These are phyloP conservation scores for Orcinus orca DNA, from an alignment of 2,113 vertebrate species.

Conservation along the genomic window DNA sequence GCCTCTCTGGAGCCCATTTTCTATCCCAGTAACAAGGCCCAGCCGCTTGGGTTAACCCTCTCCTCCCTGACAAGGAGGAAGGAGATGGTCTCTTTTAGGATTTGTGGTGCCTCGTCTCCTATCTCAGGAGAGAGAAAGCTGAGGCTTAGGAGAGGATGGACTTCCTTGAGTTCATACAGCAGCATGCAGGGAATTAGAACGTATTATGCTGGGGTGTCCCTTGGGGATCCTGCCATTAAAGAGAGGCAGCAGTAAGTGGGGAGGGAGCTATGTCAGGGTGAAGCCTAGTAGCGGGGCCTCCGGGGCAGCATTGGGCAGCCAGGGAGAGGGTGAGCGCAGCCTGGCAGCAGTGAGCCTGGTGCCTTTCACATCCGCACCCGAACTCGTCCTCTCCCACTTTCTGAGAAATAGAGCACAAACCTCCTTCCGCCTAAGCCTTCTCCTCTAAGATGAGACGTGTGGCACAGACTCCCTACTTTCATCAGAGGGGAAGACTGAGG, in stretches of 20 bases:
- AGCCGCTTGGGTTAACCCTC: neutral
- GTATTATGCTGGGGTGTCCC: neutral
- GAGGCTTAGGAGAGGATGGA: neutral
- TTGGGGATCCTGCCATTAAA: neutral
- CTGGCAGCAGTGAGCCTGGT: neutral
- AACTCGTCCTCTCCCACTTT: conserved; percentile 47
- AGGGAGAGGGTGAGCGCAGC: neutral
- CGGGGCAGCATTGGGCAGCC: neutral
- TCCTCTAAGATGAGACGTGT: neutral
- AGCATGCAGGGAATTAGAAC: neutral
- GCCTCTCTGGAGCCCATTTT: neutral
- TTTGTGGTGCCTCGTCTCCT: neutral
- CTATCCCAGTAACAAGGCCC: neutral
- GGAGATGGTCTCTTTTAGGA: neutral
- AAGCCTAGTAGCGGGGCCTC: neutral
- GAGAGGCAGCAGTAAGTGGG: neutral
- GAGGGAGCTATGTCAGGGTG: neutral
- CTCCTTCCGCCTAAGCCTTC: conserved; percentile 41
- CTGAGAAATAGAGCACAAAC: conserved; percentile 64
- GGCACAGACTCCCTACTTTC: neutral
- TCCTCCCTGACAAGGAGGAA: neutral
- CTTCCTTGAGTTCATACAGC: neutral
- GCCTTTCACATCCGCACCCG: neutral
- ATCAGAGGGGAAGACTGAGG: neutral
- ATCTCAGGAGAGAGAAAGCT: neutral